phyloP scores from a whole-genome alignment of 2,888 invertebrate species.

The Ornithoptera alexandrae region DNA sequence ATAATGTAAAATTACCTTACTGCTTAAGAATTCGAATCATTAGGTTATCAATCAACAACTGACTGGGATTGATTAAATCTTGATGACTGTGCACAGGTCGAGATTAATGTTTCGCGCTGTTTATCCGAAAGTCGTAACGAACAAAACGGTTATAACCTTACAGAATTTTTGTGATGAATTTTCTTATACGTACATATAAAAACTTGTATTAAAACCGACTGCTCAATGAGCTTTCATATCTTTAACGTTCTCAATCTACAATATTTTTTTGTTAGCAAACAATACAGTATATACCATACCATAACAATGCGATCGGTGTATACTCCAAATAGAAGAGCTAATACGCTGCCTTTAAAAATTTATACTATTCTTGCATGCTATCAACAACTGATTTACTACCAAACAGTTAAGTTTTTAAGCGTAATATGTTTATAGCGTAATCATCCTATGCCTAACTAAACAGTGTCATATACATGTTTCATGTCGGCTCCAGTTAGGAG shows the following conservation, averaged over 20 bases:
- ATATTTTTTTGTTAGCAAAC: neutral
- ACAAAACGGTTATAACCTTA: slow-evolving; percentile 12
- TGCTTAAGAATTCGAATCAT: slow-evolving; percentile 43
- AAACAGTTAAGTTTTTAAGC: neutral
- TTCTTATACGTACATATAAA: neutral
- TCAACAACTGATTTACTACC: neutral
- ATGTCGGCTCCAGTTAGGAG: slow-evolving; percentile 45
- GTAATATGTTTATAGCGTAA: neutral
- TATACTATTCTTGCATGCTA: neutral
- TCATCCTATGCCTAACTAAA: slow-evolving; percentile 1
- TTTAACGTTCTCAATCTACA: neutral
- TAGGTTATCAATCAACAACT: slow-evolving; percentile 54
- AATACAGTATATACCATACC: too few relatives aligned
- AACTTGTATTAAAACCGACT: neutral
- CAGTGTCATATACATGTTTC: slow-evolving; percentile 37
- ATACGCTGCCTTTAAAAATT: neutral
- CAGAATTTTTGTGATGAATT: slow-evolving; percentile 1
- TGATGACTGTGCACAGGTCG: slow-evolving; percentile 58
- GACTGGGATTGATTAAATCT: slow-evolving; percentile 61
- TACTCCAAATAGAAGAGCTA: neutral
- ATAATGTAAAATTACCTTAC: slow-evolving; percentile 15
- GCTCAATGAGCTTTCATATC: neutral
- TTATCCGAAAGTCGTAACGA: slow-evolving; percentile 8
- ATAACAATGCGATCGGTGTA: too few relatives aligned
- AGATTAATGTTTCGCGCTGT: slow-evolving; percentile 54